Evolutionary conservation across 1,140 invertebrate species (phyloP).

Genomic region (Parapsyche elsis): DNA sequence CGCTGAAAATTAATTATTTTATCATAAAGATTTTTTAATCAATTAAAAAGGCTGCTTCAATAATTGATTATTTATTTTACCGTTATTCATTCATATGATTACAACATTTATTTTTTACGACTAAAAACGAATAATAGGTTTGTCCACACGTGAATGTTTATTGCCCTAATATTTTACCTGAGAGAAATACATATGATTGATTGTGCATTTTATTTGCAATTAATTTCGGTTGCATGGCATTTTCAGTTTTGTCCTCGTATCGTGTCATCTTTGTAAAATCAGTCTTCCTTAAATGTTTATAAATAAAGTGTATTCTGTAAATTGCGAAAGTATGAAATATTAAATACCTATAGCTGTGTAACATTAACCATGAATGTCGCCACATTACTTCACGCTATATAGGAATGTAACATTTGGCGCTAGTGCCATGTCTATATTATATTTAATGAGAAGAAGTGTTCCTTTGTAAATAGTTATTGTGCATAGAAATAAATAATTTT

Average conservation of each 20-base stretch:
- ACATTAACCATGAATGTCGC: not conserved
- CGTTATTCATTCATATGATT: too few species aligned
- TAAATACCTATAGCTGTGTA: not conserved
- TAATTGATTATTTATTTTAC: too few species aligned
- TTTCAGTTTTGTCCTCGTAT: not conserved
- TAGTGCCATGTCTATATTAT: not conserved
- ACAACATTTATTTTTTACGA: too few species aligned
- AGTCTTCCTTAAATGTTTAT: not conserved
- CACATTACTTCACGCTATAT: not conserved
- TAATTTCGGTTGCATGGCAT: too few species aligned
- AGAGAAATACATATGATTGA: too few species aligned
- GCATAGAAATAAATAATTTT: constrained; percentile 22
- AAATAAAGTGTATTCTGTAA: not conserved
- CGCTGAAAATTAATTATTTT: too few species aligned
- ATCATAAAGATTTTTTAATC: too few species aligned
- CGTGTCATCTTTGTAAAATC: constrained; percentile 4
- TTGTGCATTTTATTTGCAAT: too few species aligned
- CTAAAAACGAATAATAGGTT: too few species aligned
- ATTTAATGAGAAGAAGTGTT: constrained; percentile 19
- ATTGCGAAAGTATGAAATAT: not conserved
- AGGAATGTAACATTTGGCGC: not conserved
- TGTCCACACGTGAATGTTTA: too few species aligned
- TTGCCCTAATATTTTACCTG: too few species aligned
- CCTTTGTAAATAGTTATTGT: constrained; percentile 42
- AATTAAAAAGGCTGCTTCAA: too few species aligned